Evolutionary conservation across 2,113 vertebrate species (phyloP), one percentile per base, ranked within the genome.

Genomic region (Prinia subflava): DNA sequence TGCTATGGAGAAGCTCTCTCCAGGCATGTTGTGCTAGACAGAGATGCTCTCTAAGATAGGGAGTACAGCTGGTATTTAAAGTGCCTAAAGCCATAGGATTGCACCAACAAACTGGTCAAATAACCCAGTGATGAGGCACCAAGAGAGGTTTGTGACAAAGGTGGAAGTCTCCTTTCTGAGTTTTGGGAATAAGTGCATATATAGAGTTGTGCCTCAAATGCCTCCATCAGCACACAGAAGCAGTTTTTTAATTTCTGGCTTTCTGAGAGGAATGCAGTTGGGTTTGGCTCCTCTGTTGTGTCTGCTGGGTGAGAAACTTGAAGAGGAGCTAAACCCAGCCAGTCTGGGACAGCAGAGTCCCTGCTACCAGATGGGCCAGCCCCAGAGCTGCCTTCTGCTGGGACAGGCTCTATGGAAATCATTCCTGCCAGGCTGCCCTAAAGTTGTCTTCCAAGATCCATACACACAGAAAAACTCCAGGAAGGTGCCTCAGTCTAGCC

Each of bases 281-380:
- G 44, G 44, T 95, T 96, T 95, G 93, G 92, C 88, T 90, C 68
- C 49, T 83, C 56, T 77, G 30, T 46, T 64, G 31, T 57, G 83
- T 78, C 90, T 97, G 68, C 85, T 89, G 76, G 60, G 76, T 0
- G 0, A 90, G 56, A 44, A 93, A 92, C 35, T n/a, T 42, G 79
- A 74, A 25, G 56, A 92, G 65, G 47, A 92, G 55, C 60, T 88
- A 65, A 89, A 67, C 15, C 19, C 90, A 86, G 71, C 30, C 95
- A 81, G 63, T 41, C 88, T 78, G 59, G 73, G 50, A 15, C 28
- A 81, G 46, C 67, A 75, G 31, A 27, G 28, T 33, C 68, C 56
- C 79, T 85, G 20, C 9, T 50, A 57, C 22, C 75, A 77, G 68
- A 49, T 74, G 64, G 42, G 49, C 39, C 81, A 70, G 64, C 42